Conservation (phyloP, 2,113 vertebrate species). For the Nymphicus hollandicus region DNA sequence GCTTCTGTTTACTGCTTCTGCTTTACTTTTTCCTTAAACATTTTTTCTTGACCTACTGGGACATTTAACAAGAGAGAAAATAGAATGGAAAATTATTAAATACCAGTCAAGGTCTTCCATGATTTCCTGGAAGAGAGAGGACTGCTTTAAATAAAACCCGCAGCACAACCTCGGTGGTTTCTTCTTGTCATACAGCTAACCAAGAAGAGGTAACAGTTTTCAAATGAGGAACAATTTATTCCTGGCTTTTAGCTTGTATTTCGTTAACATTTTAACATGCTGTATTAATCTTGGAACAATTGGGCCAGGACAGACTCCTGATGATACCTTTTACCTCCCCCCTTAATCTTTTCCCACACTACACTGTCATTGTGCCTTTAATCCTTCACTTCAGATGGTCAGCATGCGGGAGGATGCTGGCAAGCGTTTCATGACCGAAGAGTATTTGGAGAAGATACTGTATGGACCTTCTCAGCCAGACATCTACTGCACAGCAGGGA, state of each 20-base stretch:
- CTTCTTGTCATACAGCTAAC: neutral
- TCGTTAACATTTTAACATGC: neutral
- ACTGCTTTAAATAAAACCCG: neutral
- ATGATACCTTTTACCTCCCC: neutral
- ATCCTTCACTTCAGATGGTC: neutral
- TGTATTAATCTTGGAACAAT: neutral
- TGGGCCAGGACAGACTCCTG: neutral
- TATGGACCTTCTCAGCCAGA: neutral
- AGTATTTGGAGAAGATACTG: neutral
- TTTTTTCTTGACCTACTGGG: neutral
- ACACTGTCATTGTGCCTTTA: neutral
- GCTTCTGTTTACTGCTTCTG: neutral
- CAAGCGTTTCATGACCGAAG: neutral
- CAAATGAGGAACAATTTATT: neutral
- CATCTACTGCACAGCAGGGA: conserved; percentile 40
- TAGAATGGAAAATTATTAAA: neutral
- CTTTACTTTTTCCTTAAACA: neutral
- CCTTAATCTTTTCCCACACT: neutral
- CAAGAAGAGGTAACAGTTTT: neutral
- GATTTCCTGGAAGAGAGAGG: neutral
- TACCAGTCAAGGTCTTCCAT: neutral
- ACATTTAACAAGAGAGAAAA: neutral
- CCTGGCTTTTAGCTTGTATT: neutral
- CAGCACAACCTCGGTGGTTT: neutral
- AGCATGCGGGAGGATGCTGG: neutral